Evolutionary conservation across 2,113 vertebrate species (phyloP), one percentile per base, ranked within the genome.

Genomic region (Stegastes partitus): DNA sequence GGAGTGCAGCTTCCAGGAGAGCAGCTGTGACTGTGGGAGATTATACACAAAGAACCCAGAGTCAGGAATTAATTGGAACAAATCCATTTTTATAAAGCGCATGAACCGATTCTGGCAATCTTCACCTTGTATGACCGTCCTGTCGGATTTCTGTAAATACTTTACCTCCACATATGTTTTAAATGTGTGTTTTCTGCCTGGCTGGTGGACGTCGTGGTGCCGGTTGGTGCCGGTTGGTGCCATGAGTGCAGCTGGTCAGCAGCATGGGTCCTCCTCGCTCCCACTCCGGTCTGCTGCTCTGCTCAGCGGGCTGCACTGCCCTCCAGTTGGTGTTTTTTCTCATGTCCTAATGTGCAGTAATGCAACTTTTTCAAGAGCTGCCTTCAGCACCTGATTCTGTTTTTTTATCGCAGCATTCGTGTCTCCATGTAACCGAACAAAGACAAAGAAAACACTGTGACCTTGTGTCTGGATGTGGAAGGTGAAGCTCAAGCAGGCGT

Each of bases 241-340:
- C 59, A 71, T 66, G 12, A 4, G 47, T 70, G 65, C 81, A 70
- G 70, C 65, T 75, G 70, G 76, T 26, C 45, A 39, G n/a, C 76
- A 74, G 70, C 76, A 70, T 74, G 75, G 21, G 47, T 79, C 70
- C 57, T 74, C n/a, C 11, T 70, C 58, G 53, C 57, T 12, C 14
- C 15, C 39, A 2, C 12, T 42, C 39, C 14, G 4, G 39, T 42
- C 39, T 42, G 39, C 15, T 42, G 39, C 39, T 15, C 15, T 14
- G 4, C 12, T 42, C 39, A 14, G 11, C 39, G 15, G 12, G 1
- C 39, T 39, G 8, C 37, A 39, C 3, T 10, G 37, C 12, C 3
- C 39, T 15, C 14, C 14, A 42, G 39, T 42, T 42, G 14, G n/a
- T n/a, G n/a, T n/a, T n/a, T 42, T 42, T 5, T 42, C 39, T 42